Conservation (phyloP, 2,797 vertebrate genomes). For the Babyrousa celebensis region DNA sequence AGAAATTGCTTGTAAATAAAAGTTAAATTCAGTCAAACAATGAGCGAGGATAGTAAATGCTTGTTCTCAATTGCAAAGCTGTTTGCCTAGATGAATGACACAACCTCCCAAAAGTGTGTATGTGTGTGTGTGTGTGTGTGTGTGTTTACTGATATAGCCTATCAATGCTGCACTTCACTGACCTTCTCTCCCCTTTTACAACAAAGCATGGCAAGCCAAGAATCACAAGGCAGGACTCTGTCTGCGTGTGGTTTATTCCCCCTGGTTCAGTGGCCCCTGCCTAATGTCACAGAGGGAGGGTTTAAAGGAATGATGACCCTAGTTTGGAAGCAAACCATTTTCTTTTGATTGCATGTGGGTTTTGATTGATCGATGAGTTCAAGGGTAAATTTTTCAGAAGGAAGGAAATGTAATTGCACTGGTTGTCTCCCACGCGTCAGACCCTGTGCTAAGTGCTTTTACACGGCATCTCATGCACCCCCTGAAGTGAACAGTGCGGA, state of each 20-base stretch:
- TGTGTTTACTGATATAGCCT: not conserved
- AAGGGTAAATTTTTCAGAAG: slow-evolving; percentile 23
- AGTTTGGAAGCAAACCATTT: not conserved
- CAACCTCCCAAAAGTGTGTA: not conserved
- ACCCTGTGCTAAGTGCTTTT: not conserved
- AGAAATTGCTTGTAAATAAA: slow-evolving; percentile 54
- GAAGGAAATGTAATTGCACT: not conserved
- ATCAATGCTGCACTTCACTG: not conserved
- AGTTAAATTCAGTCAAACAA: slow-evolving; percentile 7
- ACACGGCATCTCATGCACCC: not conserved
- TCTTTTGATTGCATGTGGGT: not conserved
- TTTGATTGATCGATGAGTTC: not conserved
- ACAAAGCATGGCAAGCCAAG: not conserved
- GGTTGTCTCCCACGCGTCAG: not conserved
- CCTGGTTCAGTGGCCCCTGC: not conserved
- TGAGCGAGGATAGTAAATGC: slow-evolving; percentile 36
- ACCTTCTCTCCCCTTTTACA: not conserved
- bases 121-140: not conserved
- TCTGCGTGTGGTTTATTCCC: not conserved
- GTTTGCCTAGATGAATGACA: not conserved
- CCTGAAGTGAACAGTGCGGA: not conserved
- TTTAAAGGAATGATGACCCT: not conserved
- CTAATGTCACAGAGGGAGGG: not conserved
- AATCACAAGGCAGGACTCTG: not conserved
- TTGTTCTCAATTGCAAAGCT: slow-evolving; percentile 22